These are phyloP conservation scores for Drosophila tripunctata DNA, from an alignment of 2,888 invertebrate species.

Conservation along the genomic window DNA sequence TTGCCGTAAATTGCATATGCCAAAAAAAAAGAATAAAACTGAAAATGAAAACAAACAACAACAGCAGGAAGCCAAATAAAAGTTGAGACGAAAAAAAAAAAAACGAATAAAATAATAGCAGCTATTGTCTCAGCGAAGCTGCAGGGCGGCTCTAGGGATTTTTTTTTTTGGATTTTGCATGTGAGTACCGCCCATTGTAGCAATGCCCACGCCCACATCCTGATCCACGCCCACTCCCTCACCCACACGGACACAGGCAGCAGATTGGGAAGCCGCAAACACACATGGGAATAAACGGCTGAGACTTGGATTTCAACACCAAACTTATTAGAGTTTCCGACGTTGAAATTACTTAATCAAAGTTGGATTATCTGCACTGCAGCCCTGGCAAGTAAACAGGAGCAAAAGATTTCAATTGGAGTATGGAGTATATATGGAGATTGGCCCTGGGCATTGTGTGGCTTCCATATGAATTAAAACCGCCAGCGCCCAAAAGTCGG, in stretches of 20 bases:
- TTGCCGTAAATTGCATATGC: slow-evolving; percentile 35
- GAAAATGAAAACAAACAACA: slow-evolving; percentile 26
- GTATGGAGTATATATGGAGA: slow-evolving; percentile 3
- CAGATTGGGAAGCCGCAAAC: slow-evolving; percentile 9
- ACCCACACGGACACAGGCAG: neutral
- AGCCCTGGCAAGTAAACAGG: slow-evolving; percentile 54
- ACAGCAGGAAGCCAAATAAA: slow-evolving; percentile 34
- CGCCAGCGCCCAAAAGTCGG: slow-evolving; percentile 63
- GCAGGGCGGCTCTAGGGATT: slow-evolving; percentile 40
- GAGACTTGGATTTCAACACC: slow-evolving; percentile 81
- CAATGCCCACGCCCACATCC: slow-evolving; percentile 9
- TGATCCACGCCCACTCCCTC: neutral
- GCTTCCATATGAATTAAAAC: slow-evolving; percentile 77
- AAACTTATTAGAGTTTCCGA: slow-evolving; percentile 62
- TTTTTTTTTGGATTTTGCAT: slow-evolving; percentile 25
- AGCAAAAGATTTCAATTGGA: slow-evolving; percentile 21
- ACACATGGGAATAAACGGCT: slow-evolving; percentile 69
- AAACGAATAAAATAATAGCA: neutral
- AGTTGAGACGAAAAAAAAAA: slow-evolving; percentile 10
- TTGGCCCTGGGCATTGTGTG: slow-evolving; percentile 51
- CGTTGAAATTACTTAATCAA: slow-evolving; percentile 82
- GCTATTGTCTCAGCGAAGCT: slow-evolving; percentile 44
- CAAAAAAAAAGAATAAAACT: slow-evolving; percentile 10
- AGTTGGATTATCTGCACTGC: slow-evolving; percentile 81
- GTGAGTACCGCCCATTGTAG: slow-evolving; percentile 27